These are phyloP conservation scores for Aldabrachelys gigantea DNA, from an alignment of 2,113 vertebrate species.

Conservation along the genomic window DNA sequence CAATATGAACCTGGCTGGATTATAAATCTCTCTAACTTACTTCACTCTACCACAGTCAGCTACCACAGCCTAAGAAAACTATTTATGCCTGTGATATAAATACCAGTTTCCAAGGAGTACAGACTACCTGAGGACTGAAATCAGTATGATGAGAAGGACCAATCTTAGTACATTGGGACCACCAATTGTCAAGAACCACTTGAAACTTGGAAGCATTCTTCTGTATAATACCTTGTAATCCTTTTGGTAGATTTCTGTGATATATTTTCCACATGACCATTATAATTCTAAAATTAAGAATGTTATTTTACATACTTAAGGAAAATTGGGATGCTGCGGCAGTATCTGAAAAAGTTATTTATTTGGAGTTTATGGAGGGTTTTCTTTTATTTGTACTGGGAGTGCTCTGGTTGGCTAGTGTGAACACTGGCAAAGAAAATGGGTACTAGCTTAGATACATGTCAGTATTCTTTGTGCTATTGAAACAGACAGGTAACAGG, in stretches of 20 bases:
- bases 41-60: not conserved
- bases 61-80: not conserved
- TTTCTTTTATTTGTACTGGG: constrained; percentile 58
- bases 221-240: constrained; percentile 28
- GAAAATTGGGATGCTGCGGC: constrained; percentile 64
- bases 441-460: not conserved
- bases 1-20: not conserved
- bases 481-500: not conserved
- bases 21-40: constrained; percentile 12
- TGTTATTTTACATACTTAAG: constrained; percentile 72
- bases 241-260: constrained; percentile 53
- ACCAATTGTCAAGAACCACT: constrained; percentile 8
- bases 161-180: constrained; percentile 5
- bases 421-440: constrained; percentile 16
- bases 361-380: constrained; percentile 62
- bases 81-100: not conserved
- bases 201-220: constrained; percentile 45
- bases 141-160: not conserved
- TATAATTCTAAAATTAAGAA: constrained; percentile 25
- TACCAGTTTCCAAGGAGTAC: not conserved
- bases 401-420: constrained; percentile 68
- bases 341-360: constrained; percentile 78
- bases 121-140: not conserved
- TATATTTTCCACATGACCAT: constrained; percentile 62
- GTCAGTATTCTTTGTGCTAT: constrained; percentile 4